Percentiles rank a stretch among this genome's conserved stretches.
Conservation (phyloP, 2,797 vertebrate species). For the Smutsia gigantea region DNA sequence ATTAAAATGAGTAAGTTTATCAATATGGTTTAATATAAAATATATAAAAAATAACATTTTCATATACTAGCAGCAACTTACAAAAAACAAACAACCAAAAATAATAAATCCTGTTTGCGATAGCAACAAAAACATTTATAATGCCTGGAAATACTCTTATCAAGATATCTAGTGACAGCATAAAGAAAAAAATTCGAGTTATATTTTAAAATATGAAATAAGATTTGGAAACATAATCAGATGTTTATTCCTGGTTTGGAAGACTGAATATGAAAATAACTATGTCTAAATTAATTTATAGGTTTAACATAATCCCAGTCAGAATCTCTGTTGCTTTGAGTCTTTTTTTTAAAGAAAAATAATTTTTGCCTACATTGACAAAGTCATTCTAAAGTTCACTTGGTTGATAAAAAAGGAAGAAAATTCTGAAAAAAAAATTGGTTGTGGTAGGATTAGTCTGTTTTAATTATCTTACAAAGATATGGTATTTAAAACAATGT, state of each 20-base stretch:
- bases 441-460: background rate
- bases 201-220: slow-evolving; percentile 6
- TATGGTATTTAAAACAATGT: background rate
- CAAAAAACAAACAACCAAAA: background rate
- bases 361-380: background rate
- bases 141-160: background rate
- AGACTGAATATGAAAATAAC: slow-evolving; percentile 22
- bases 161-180: background rate
- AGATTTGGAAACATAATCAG: background rate
- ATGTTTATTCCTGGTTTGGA: background rate
- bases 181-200: background rate
- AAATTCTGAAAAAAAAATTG: background rate
- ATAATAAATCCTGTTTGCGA: background rate
- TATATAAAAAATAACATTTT: background rate
- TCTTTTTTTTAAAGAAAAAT: slow-evolving; percentile 11
- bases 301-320: background rate
- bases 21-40: slow-evolving; percentile 18
- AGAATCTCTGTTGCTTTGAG: background rate
- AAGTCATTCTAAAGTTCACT: slow-evolving; percentile 17
- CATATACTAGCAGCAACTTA: background rate
- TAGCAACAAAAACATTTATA: background rate
- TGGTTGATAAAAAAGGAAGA: slow-evolving; percentile 2
- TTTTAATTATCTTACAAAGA: slow-evolving; percentile 9
- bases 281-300: background rate
- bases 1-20: background rate